phyloP scores from a whole-genome alignment of 1,140 invertebrate species.

The Lordiphosa collinella region DNA sequence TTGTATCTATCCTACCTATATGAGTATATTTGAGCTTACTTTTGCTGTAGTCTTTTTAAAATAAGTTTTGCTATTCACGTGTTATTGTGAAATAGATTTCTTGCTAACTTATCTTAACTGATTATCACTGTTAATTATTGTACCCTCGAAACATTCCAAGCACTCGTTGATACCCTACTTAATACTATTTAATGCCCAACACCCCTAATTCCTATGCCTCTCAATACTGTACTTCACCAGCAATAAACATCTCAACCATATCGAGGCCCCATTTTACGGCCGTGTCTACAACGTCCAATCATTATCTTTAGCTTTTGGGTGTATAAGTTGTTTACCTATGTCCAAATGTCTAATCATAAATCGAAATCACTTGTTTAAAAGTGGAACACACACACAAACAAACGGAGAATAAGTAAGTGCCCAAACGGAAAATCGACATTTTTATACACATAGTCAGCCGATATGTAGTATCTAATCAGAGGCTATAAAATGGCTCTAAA shows the following conservation, averaged over 20 bases:
- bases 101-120: too few species aligned
- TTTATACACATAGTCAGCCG: constrained; percentile 23
- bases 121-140: too few species aligned
- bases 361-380: constrained; percentile 70
- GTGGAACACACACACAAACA: constrained; percentile 42
- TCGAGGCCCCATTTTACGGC: constrained; percentile 15
- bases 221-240: not conserved
- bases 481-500: constrained; percentile 54
- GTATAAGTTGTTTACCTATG: constrained; percentile 59
- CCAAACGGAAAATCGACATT: constrained; percentile 13
- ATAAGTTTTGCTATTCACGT: too few species aligned
- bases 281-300: not conserved
- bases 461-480: constrained; percentile 53
- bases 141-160: too few species aligned
- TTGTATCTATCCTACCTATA: too few species aligned
- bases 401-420: constrained; percentile 5
- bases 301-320: constrained; percentile 37
- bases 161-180: not conserved
- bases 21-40: too few species aligned
- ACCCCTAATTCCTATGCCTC: not conserved
- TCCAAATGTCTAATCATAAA: constrained; percentile 66
- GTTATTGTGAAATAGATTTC: too few species aligned
- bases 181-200: not conserved
- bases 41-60: too few species aligned
- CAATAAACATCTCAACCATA: not conserved